Conservation (phyloP, 2,888 invertebrate species). For the Netelia melanura region DNA sequence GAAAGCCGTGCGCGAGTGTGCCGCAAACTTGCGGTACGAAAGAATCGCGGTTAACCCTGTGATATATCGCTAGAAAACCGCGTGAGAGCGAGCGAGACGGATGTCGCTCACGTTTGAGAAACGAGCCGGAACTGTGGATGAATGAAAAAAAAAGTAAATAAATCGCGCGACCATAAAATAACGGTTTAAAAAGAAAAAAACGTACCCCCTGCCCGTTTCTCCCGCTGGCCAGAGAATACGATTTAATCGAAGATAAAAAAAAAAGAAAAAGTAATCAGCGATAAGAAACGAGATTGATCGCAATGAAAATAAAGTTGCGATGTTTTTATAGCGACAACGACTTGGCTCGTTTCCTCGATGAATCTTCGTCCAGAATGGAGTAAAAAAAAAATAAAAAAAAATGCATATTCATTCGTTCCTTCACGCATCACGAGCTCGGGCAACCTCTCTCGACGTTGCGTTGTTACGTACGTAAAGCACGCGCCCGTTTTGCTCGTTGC, state of each 20-base stretch:
- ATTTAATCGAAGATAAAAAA: not conserved
- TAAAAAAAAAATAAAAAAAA: slow-evolving; percentile 66
- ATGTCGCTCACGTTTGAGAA: slow-evolving; percentile 59
- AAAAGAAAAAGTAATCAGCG: not conserved
- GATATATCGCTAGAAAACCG: slow-evolving; percentile 11
- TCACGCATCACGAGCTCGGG: slow-evolving; percentile 48
- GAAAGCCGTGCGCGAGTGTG: not conserved
- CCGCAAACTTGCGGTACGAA: slow-evolving; percentile 66
- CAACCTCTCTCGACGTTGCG: slow-evolving; percentile 10
- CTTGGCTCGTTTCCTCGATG: not conserved
- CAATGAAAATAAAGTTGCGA: not conserved
- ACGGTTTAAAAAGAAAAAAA: slow-evolving; percentile 31
- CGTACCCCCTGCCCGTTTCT: not conserved
- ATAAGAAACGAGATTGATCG: slow-evolving; percentile 14
- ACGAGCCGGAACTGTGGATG: slow-evolving; percentile 37
- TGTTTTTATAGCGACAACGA: not conserved
- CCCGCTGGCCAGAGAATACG: not conserved
- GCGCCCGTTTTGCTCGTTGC: slow-evolving; percentile 27
- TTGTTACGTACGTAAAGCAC: slow-evolving; percentile 36
- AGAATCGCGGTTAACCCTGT: slow-evolving; percentile 27
- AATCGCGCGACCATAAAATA: slow-evolving; percentile 57
- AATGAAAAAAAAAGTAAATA: not conserved
- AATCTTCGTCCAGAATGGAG: slow-evolving; percentile 26
- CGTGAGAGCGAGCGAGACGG: slow-evolving; percentile 6
- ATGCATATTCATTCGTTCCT: slow-evolving; percentile 78